phyloP scores from a whole-genome alignment of 2,888 invertebrate species.

The Polylopha cassiicola region DNA sequence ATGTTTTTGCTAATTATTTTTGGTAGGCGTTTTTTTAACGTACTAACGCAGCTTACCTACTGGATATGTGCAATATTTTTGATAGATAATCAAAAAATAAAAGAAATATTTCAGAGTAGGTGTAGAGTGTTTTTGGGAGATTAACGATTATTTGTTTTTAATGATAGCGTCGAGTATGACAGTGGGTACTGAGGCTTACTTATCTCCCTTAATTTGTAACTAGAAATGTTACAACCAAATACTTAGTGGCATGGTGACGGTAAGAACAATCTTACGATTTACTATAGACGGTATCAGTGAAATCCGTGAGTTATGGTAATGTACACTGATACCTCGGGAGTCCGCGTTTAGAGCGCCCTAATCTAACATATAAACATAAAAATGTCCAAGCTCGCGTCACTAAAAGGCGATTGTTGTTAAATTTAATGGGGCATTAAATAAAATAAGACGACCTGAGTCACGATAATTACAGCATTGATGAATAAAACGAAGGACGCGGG shows the following conservation, averaged over 20 bases:
- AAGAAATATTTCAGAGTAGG: too few species aligned
- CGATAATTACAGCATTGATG: slow-evolving; percentile 49
- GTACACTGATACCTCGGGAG: slow-evolving; percentile 34
- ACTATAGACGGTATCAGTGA: slow-evolving; percentile 26
- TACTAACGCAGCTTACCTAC: too few species aligned
- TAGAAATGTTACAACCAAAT: too few species aligned
- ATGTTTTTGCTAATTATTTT: too few species aligned
- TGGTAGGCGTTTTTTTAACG: too few species aligned
- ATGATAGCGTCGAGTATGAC: too few species aligned
- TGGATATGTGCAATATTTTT: too few species aligned
- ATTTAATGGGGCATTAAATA: slow-evolving; percentile 69
- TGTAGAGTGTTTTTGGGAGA: too few species aligned
- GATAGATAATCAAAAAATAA: too few species aligned
- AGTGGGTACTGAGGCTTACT: too few species aligned
- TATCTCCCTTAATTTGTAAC: too few species aligned
- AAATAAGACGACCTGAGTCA: slow-evolving; percentile 53
- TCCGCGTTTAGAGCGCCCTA: slow-evolving; percentile 36
- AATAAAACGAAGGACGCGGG: slow-evolving; percentile 31
- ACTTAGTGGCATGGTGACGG: slow-evolving; percentile 3
- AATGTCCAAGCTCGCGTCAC: slow-evolving; percentile 62
- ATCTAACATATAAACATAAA: slow-evolving; percentile 70
- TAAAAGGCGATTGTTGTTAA: slow-evolving; percentile 73
- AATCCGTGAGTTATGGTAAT: slow-evolving; percentile 55
- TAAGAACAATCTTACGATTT: slow-evolving; percentile 13
- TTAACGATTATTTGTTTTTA: too few species aligned